Percentiles rank a stretch among this genome's conserved stretches.
Conservation (phyloP, 2,113 vertebrate genomes). For the Brachyistius frenatus region DNA sequence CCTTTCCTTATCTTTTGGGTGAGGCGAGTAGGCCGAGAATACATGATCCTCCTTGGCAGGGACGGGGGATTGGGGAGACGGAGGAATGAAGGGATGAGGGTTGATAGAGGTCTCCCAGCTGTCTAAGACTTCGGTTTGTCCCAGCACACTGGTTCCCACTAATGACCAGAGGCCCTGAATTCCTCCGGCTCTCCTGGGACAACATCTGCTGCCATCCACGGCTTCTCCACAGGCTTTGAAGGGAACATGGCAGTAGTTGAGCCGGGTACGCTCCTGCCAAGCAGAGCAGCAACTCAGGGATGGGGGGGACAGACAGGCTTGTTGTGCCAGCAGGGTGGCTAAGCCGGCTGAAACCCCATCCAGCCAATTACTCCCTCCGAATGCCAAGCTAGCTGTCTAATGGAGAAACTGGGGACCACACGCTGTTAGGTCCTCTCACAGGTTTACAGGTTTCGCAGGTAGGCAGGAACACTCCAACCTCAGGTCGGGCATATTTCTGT, state of each 20-base stretch:
- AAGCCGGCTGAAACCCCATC: slow-evolving; percentile 81
- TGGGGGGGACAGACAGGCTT: slow-evolving; percentile 71
- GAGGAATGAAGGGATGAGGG: slow-evolving; percentile 53
- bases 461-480: slow-evolving; percentile 50
- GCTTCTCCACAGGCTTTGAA: slow-evolving; percentile 79
- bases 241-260: slow-evolving; percentile 68
- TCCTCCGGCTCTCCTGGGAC: slow-evolving; percentile 73
- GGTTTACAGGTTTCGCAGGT: slow-evolving; percentile 69
- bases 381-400: slow-evolving; percentile 80
- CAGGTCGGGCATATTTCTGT: slow-evolving; percentile 16
- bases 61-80: slow-evolving; percentile 34
- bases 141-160: slow-evolving; percentile 78
- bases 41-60: slow-evolving; percentile 45
- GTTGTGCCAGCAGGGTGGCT: slow-evolving; percentile 84
- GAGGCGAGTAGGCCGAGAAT: slow-evolving; percentile 31
- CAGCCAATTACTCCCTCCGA: slow-evolving; percentile 83
- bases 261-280: slow-evolving; percentile 74
- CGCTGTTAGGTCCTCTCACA: slow-evolving; percentile 67
- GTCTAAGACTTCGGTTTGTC: slow-evolving; percentile 71
- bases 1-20: slow-evolving; percentile 29
- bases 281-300: slow-evolving; percentile 72
- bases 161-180: slow-evolving; percentile 83
- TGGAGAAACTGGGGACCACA: slow-evolving; percentile 80
- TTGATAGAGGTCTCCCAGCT: slow-evolving; percentile 73
- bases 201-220: slow-evolving; percentile 82